These are phyloP conservation scores for Rana temporaria DNA, from an alignment of 2,113 vertebrate species.

Conservation along the genomic window DNA sequence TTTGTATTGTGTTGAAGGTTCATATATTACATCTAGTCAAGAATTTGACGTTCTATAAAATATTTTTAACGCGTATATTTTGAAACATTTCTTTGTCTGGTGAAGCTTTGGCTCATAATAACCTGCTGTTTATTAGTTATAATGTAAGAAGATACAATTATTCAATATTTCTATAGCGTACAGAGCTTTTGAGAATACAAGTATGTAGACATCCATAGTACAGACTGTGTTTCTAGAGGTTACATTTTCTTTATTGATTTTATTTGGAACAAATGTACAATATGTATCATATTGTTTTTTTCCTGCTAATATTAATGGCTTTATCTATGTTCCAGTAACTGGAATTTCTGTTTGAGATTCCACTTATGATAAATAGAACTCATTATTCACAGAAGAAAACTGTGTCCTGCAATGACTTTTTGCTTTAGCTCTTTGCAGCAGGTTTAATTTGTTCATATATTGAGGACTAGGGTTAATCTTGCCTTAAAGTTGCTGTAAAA, in stretches of 20 bases:
- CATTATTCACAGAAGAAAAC: slow-evolving; percentile 34
- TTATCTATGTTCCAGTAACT: slow-evolving; percentile 45
- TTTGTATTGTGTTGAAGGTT: no score
- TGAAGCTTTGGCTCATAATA: background rate
- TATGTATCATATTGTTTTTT: slow-evolving; percentile 30
- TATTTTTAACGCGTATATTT: background rate
- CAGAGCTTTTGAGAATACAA: background rate
- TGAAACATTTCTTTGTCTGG: background rate
- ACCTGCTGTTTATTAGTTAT: no score
- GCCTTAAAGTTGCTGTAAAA: background rate
- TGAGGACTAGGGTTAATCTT: background rate
- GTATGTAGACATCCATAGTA: background rate
- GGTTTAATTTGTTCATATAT: slow-evolving; percentile 5
- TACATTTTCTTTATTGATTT: slow-evolving; percentile 9
- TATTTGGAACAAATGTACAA: slow-evolving; percentile 18
- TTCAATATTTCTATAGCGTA: no score
- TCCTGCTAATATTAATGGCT: slow-evolving; percentile 48
- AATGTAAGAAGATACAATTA: no score
- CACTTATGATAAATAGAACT: slow-evolving; percentile 53
- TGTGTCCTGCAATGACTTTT: background rate
- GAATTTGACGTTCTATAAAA: background rate
- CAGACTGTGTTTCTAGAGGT: background rate
- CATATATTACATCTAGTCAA: no score
- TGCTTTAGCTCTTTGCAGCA: background rate
- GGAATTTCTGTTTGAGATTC: slow-evolving; percentile 46